A percentile compares a stretch with the other conserved stretches of the same genome.
These are phyloP conservation scores for Nematolebias whitei DNA, from an alignment of 2,113 vertebrate genomes.

Conservation along the genomic window DNA sequence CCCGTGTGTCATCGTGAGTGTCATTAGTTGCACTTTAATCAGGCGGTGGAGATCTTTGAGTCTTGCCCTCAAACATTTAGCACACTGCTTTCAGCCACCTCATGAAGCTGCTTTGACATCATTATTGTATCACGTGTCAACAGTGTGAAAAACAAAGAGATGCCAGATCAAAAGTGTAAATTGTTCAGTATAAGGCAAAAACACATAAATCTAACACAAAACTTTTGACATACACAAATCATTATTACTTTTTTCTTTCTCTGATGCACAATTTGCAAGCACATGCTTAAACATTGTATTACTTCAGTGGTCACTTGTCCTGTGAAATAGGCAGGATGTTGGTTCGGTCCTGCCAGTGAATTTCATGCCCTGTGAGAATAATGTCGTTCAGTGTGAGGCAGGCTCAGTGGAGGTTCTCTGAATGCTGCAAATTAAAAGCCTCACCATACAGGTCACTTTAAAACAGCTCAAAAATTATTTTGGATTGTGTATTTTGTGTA, in stretches of 20 bases:
- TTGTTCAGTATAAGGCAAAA: no score
- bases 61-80: not conserved
- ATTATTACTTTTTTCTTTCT: not conserved
- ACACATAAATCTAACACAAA: not conserved
- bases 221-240: not conserved
- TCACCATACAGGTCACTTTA: conserved; percentile 31
- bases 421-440: conserved; percentile 51
- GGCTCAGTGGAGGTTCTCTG: conserved; percentile 23
- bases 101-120: conserved; percentile 4
- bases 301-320: conserved; percentile 30
- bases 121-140: not conserved
- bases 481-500: conserved; percentile 9
- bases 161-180: no score
- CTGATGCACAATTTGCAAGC: conserved; percentile 1
- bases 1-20: conserved; percentile 40
- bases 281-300: not conserved
- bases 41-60: conserved; percentile 21
- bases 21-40: conserved; percentile 49
- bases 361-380: conserved; percentile 55
- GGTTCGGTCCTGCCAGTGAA: conserved; percentile 22
- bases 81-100: not conserved
- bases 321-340: conserved; percentile 8
- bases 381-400: conserved; percentile 26
- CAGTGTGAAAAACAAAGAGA: not conserved
- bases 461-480: conserved; percentile 16